Percentiles rank a stretch among this genome's conserved stretches.
Evolutionary conservation across 2,888 invertebrate genomes (phyloP).

Genomic region (Drosophila algonquin): DNA sequence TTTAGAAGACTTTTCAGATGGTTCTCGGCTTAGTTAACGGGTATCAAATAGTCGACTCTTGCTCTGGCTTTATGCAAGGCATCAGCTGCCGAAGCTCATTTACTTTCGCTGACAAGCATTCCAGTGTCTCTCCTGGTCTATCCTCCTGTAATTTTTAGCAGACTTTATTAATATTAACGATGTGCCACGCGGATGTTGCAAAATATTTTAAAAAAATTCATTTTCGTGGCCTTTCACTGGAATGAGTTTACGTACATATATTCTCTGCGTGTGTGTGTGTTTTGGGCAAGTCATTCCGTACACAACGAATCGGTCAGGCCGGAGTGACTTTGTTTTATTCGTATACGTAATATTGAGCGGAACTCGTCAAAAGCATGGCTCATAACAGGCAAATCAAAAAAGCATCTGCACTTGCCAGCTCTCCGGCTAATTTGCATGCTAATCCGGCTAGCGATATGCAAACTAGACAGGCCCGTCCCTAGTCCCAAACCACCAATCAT

Average conservation of each 20-base stretch:
- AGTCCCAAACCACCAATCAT: slow-evolving; percentile 22
- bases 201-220: slow-evolving; percentile 21
- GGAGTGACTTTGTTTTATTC: slow-evolving; percentile 22
- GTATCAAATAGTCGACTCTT: background rate
- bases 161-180: slow-evolving; percentile 77
- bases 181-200: slow-evolving; percentile 50
- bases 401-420: slow-evolving; percentile 63
- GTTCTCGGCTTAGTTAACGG: background rate
- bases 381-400: slow-evolving; percentile 70
- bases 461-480: slow-evolving; percentile 15
- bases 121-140: background rate
- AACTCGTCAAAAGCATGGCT: slow-evolving; percentile 28
- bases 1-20: no score
- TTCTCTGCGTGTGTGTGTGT: no score
- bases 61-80: background rate
- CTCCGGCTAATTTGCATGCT: slow-evolving; percentile 43
- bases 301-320: slow-evolving; percentile 14
- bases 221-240: no score
- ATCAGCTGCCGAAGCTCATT: slow-evolving; percentile 35
- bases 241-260: no score
- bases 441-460: slow-evolving; percentile 31
- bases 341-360: slow-evolving; percentile 49
- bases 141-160: slow-evolving; percentile 68
- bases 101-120: slow-evolving; percentile 47
- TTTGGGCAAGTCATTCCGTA: no score